Base-by-base conservation (phyloP, 1,140 invertebrate species). In the Zaprionus kolodkinae region DNA sequence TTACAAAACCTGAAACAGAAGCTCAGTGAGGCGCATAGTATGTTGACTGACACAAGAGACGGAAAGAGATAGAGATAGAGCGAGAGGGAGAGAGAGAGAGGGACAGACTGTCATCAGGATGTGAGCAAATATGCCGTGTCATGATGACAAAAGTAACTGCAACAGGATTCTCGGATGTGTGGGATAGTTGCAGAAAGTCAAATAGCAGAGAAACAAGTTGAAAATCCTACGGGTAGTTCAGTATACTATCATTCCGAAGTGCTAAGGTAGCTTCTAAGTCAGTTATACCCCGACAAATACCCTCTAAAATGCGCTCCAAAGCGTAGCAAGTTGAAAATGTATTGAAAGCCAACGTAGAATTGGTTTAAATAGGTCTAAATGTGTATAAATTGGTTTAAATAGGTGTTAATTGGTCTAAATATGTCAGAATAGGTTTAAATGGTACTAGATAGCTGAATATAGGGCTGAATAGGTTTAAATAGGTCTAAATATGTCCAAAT, bases 1-100 rank as follows among this genome's bases (percentile, higher is more conserved):
- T 89, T 89, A 89, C 85, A 81, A 85, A 79, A 81, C 86, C 76
- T 79, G 81, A 65, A 83, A 81, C 64, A 56, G 66, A 75, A 79
- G 74, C 71, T 77, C 81, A 86, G 43, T 81, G 77, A 81, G 69
- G 68, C 73, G 77, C 40, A 84, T 30, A 21, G 21, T 21, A 30
- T 56, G 67, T 72, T 76, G 63, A 72, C 72, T 69, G 61, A 70
- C 54, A 36, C 40, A 45, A 45, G 40, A 45, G 40, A 3, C 40
- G 50, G 54, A 33, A 64, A 50, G 48, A 15, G 30, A 65, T 15
- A 35, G 38, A 62, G 50, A 38, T 27, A 7, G 40, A 62, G 25
- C 52, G 63, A 40, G 13, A 59, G 55, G 13, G 21, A 11, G 60
- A 56, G 12, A 33, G 43, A 30, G 6, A 50, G 60, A 15, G 9